These are phyloP conservation scores for Perdita meconis DNA, from an alignment of 2,888 invertebrate species.

Conservation along the genomic window DNA sequence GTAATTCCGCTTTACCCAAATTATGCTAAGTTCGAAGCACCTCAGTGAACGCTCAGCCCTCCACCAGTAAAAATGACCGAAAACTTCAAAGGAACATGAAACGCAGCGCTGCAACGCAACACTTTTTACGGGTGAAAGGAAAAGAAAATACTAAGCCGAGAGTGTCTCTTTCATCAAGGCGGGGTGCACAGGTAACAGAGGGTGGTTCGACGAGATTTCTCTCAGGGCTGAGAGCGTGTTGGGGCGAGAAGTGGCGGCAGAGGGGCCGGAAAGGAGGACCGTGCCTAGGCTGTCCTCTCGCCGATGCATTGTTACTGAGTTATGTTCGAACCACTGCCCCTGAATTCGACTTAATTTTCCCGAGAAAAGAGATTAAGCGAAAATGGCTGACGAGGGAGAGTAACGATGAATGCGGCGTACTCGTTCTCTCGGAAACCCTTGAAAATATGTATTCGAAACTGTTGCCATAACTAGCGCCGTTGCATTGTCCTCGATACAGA, in stretches of 20 bases:
- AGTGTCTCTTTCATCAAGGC: slow-evolving; percentile 20
- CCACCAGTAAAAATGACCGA: background rate
- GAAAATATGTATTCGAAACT: slow-evolving; percentile 71
- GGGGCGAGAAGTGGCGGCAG: slow-evolving; percentile 2
- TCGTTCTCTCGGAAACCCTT: slow-evolving; percentile 70
- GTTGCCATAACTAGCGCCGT: slow-evolving; percentile 54
- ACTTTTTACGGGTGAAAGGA: background rate
- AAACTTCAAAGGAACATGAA: background rate
- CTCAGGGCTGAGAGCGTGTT: slow-evolving; percentile 9
- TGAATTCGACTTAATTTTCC: slow-evolving; percentile 78
- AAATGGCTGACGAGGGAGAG: slow-evolving; percentile 65
- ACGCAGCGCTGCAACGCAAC: background rate
- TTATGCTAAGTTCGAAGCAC: too few relatives aligned
- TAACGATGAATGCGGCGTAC: slow-evolving; percentile 58
- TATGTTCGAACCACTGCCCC: slow-evolving; percentile 72
- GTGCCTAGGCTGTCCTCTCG: slow-evolving; percentile 53
- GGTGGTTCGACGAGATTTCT: slow-evolving; percentile 50
- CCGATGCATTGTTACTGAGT: slow-evolving; percentile 74
- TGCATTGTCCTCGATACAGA: slow-evolving; percentile 40
- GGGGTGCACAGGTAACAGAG: slow-evolving; percentile 46
- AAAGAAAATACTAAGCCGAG: background rate
- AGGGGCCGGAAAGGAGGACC: slow-evolving; percentile 20
- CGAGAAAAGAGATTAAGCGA: slow-evolving; percentile 75
- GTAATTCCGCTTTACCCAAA: too few relatives aligned
- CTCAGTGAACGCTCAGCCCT: too few relatives aligned